A percentile compares a stretch with the other conserved stretches of the same genome.
phyloP scores from a whole-genome alignment of 2,888 invertebrate species.

The Thysanoteuthis rhombus region DNA sequence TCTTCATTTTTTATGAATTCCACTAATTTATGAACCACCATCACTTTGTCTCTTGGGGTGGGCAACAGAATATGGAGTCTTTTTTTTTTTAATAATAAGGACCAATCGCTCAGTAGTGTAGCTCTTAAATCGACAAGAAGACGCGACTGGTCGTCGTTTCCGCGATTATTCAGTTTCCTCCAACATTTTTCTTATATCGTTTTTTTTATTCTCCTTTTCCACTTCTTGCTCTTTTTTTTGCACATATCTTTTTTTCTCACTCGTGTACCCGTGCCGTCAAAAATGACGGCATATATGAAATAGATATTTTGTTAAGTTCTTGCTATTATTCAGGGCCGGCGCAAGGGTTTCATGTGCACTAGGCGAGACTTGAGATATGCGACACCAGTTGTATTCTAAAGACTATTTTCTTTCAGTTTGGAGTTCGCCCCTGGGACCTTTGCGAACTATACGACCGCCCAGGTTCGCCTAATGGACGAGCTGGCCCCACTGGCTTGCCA shows the following conservation, averaged over 20 bases:
- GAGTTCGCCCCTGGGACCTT: too few species aligned
- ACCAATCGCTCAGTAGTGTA: neutral
- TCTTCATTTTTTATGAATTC: neutral
- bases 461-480: too few species aligned
- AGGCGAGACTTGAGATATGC: too few species aligned
- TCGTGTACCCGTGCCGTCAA: too few species aligned
- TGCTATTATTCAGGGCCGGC: too few species aligned
- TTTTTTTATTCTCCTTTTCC: neutral
- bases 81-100: neutral
- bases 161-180: neutral
- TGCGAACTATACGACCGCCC: too few species aligned
- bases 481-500: too few species aligned
- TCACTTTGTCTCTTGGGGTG: neutral
- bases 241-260: neutral
- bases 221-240: neutral
- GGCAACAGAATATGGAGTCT: neutral
- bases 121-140: neutral
- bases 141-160: neutral
- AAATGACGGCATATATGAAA: too few species aligned
- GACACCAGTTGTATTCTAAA: too few species aligned
- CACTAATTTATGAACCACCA: neutral
- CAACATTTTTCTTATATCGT: neutral
- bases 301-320: too few species aligned
- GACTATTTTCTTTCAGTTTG: too few species aligned
- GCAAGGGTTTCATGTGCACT: too few species aligned